Percentiles rank a stretch among this genome's conserved stretches.
Conservation (phyloP, 2,888 invertebrate genomes). For the Hydriomena furcata region DNA sequence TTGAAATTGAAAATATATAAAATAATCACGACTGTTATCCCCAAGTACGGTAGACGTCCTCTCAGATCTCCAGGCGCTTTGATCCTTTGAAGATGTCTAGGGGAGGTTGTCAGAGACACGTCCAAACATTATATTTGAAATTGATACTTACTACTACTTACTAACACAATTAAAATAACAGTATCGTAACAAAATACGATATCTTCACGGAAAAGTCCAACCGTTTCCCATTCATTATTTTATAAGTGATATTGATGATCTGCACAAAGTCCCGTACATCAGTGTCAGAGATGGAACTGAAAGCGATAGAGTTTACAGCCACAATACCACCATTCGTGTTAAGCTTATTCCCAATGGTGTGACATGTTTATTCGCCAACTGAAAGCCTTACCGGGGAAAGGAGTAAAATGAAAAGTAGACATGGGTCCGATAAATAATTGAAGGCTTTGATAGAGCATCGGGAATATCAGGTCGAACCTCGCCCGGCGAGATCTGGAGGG, state of each 20-base stretch:
- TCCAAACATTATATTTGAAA: too few species aligned
- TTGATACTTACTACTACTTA: too few species aligned
- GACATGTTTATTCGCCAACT: slow-evolving; percentile 72
- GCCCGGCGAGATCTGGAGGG: slow-evolving; percentile 66
- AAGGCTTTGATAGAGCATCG: slow-evolving; percentile 80
- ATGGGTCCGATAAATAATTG: slow-evolving; percentile 83
- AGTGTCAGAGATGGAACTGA: slow-evolving; percentile 49
- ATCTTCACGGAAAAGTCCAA: not conserved
- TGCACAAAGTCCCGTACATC: slow-evolving; percentile 50
- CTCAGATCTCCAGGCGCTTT: too few species aligned
- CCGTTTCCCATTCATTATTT: slow-evolving; percentile 12
- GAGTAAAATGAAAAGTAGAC: slow-evolving; percentile 83
- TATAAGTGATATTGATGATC: slow-evolving; percentile 25
- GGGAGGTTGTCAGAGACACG: too few species aligned
- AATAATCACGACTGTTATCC: too few species aligned
- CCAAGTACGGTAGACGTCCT: too few species aligned
- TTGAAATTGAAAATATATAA: too few species aligned
- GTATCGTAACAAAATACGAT: not conserved
- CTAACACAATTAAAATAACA: too few species aligned
- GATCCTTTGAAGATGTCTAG: too few species aligned
- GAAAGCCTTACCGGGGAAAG: slow-evolving; percentile 71
- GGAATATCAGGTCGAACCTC: slow-evolving; percentile 70
- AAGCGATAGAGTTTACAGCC: slow-evolving; percentile 61
- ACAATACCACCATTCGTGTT: slow-evolving; percentile 62
- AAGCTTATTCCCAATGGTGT: slow-evolving; percentile 66